Evolutionary conservation across 2,113 vertebrate species (phyloP).

Genomic region (Physeter macrocephalus): DNA sequence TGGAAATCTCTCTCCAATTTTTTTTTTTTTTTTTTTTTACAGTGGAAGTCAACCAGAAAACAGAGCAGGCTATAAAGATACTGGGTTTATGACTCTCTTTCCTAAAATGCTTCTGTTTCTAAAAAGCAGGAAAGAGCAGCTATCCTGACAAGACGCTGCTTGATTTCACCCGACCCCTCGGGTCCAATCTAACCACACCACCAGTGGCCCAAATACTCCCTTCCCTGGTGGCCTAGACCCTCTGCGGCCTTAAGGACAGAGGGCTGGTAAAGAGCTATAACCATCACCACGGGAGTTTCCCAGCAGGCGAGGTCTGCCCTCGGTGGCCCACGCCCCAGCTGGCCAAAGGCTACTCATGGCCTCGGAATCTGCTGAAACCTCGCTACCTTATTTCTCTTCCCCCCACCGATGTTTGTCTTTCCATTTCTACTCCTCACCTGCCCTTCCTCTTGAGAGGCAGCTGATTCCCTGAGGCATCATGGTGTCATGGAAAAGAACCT

Average conservation of each 20-base stretch:
- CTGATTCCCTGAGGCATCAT: background rate
- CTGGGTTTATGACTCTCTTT: background rate
- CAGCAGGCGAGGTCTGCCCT: background rate
- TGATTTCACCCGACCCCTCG: background rate
- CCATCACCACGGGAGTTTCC: background rate
- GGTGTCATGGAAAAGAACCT: background rate
- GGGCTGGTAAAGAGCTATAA: background rate
- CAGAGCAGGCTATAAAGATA: background rate
- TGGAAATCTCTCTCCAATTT: background rate
- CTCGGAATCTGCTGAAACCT: background rate
- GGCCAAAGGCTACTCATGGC: fast-evolving
- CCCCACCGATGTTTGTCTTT: background rate
- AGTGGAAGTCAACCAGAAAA: slow-evolving; percentile 4
- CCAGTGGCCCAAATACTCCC: background rate
- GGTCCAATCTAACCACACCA: background rate
- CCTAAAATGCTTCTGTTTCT: background rate
- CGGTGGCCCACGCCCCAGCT: background rate
- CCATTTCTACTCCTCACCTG: background rate
- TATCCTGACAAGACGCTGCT: background rate
- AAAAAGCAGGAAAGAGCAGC: background rate
- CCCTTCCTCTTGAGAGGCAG: background rate
- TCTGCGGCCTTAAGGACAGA: background rate
- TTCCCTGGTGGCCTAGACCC: background rate
- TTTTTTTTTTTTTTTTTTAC: no score
- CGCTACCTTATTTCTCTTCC: background rate